Evolutionary conservation across 2,797 vertebrate genomes (phyloP), one percentile per base, ranked within the genome.

Genomic region (Gallinago stenura): DNA sequence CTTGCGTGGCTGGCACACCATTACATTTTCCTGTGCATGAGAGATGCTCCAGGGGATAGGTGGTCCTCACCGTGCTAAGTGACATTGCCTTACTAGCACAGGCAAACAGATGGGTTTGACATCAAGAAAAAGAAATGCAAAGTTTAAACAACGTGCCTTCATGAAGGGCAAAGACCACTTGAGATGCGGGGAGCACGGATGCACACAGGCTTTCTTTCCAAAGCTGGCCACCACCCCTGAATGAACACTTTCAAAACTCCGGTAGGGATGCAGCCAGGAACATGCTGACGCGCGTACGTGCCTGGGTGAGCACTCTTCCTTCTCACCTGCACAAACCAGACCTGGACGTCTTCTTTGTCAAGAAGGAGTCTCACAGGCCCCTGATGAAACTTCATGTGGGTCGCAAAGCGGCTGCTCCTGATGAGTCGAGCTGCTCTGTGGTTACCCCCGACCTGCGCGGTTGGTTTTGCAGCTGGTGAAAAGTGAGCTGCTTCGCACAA

Each of bases 281-380:
- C 21, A 4, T 31, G 39, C 6, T 45, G 64, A 62, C 35, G 31
- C 0, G 0, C 0, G 10, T 35, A 68, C 0, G 0, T 76, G 93
- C 53, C 39, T 28, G 22, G 39, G 10, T 33, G 22, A 93, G 56
- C 0, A 0, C 72, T 80, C 58, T 13, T 85, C 83, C 64, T 60
- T 43, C 43, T 50, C 11, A 68, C 57, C 93, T 51, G 64, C 87
- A 87, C 53, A 50, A 88, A 88, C 56, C 61, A 83, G 68, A 83
- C 21, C 65, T 64, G 57, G 57, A 50, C 2, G 1, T 64, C 7
- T 35, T 33, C 56, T 35, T 84, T 43, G 31, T 17, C 0, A 0
- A 57, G 66, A 28, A 88, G 72, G 45, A 83, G 41, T 68, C 73
- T 61, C 79, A 50, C 28, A 50, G 82, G 64, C 26, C 53, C 60